Evolutionary conservation across 1,140 invertebrate species (phyloP).

Genomic region (Steinernema khuongi): DNA sequence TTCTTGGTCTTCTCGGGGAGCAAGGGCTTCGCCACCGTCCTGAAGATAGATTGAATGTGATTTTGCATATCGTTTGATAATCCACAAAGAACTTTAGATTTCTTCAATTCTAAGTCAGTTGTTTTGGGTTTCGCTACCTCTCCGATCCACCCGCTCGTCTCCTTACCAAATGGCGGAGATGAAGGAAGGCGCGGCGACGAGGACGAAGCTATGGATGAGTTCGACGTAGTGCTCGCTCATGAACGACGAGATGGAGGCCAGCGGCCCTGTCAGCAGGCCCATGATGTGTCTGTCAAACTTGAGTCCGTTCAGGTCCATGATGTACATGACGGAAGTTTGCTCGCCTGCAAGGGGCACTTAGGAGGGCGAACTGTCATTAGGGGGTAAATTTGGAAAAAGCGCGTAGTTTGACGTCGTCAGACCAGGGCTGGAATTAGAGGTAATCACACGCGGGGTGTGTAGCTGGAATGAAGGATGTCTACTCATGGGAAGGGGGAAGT

Average conservation of each 20-base stretch:
- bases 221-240: conserved; percentile 56
- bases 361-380: conserved; percentile 13
- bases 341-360: conserved; percentile 38
- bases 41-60: conserved; percentile 29
- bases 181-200: conserved; percentile 53
- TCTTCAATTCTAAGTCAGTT: conserved; percentile 24
- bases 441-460: too few relatives aligned
- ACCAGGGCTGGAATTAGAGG: too few relatives aligned
- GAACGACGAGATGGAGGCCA: conserved; percentile 53
- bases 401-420: neutral
- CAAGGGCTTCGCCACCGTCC: conserved; percentile 51
- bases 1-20: conserved; percentile 52
- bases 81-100: neutral
- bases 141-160: neutral
- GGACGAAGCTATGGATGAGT: conserved; percentile 51
- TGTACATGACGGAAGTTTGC: conserved; percentile 51
- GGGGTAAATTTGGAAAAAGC: too few relatives aligned
- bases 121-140: conserved; percentile 12
- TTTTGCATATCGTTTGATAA: neutral
- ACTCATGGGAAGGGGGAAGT: too few relatives aligned
- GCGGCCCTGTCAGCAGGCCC: conserved; percentile 47
- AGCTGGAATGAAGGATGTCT: too few relatives aligned
- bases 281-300: conserved; percentile 46
- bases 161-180: conserved; percentile 49
- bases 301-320: conserved; percentile 56